These are phyloP conservation scores for Tapirus terrestris DNA, from an alignment of 2,113 vertebrate genomes.

Conservation along the genomic window DNA sequence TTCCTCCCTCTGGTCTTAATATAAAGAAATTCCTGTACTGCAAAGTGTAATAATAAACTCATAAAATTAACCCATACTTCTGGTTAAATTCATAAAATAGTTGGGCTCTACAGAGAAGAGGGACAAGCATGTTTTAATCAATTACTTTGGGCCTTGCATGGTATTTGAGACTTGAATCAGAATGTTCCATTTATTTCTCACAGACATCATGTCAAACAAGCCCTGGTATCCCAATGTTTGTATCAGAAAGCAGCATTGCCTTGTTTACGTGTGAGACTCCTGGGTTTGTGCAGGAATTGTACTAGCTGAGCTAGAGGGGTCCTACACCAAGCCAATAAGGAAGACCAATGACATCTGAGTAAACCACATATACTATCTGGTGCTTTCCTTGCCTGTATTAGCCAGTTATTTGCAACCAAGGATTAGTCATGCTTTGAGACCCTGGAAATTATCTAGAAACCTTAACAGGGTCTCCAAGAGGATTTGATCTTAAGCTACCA, in stretches of 20 bases:
- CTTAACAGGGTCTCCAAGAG: not conserved
- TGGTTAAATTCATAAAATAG: not conserved
- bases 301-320: not conserved
- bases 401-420: no score
- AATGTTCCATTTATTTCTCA: not conserved
- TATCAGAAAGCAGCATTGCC: not conserved
- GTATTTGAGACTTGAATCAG: not conserved
- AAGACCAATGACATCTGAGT: accelerated
- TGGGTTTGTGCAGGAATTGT: not conserved
- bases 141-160: not conserved
- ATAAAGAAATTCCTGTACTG: not conserved
- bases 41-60: not conserved
- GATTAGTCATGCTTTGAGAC: not conserved
- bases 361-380: accelerated
- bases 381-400: not conserved
- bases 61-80: not conserved
- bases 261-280: not conserved
- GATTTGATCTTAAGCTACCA: not conserved
- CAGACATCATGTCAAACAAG: not conserved
- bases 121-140: accelerated
- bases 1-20: not conserved
- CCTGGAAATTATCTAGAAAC: not conserved
- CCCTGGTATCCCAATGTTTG: not conserved
- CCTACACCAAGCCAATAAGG: not conserved
- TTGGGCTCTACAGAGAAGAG: not conserved